A percentile compares a stretch with the other conserved stretches of the same genome.
Conservation (phyloP, 1,140 invertebrate species). For the Nasonia vitripennis region DNA sequence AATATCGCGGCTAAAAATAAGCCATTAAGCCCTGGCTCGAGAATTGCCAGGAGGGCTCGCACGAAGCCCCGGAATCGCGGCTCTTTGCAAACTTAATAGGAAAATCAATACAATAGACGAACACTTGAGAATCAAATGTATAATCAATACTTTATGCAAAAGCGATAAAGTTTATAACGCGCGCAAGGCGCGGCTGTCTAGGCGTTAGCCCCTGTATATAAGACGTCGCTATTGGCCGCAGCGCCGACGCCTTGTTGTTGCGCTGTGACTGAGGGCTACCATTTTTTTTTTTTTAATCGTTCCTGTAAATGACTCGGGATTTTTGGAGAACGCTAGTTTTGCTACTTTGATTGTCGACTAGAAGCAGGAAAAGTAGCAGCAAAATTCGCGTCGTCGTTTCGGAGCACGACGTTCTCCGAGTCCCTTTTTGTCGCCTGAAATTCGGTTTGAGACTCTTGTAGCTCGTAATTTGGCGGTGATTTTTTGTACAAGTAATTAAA, state of each 20-base stretch:
- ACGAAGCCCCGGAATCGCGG: neutral
- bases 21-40: neutral
- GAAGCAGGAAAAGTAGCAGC: neutral
- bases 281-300: neutral
- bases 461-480: neutral
- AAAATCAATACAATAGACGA: conserved; percentile 54
- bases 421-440: neutral
- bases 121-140: conserved; percentile 54
- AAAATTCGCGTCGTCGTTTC: neutral
- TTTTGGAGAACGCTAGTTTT: neutral
- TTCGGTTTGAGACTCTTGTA: neutral
- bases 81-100: conserved; percentile 22
- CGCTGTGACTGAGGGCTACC: neutral
- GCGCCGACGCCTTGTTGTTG: neutral
- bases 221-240: neutral
- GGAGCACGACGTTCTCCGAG: neutral
- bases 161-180: conserved; percentile 54
- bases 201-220: conserved; percentile 1
- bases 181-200: conserved; percentile 10
- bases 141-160: conserved; percentile 57
- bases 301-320: neutral
- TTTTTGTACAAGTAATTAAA: neutral
- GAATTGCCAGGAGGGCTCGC: neutral
- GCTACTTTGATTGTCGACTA: neutral
- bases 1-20: conserved; percentile 30